Conservation (phyloP, 2,888 invertebrate genomes). For the Strigamia maritima region DNA sequence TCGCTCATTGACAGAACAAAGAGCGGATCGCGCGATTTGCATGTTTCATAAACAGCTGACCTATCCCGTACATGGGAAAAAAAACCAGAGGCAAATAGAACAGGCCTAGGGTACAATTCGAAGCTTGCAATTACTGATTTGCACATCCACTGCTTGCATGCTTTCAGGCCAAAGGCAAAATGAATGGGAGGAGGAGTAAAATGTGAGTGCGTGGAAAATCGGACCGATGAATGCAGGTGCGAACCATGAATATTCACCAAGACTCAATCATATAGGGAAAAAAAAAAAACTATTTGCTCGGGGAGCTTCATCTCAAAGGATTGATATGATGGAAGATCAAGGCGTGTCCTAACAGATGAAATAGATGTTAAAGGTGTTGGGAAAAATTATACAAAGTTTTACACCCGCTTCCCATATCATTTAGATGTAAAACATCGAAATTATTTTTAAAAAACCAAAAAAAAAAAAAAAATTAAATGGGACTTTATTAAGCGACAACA, state of each 20-base stretch:
- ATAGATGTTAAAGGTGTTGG: no score
- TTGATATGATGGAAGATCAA: neutral
- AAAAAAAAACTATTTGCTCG: constrained; percentile 1
- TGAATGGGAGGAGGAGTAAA: constrained; percentile 12
- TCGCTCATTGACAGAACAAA: neutral
- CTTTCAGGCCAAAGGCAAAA: constrained; percentile 3
- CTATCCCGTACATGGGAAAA: constrained; percentile 8
- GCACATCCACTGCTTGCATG: constrained; percentile 18
- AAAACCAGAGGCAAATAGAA: neutral
- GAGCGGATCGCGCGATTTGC: neutral
- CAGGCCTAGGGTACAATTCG: constrained; percentile 8
- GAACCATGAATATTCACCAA: constrained; percentile 15
- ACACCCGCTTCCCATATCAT: no score
- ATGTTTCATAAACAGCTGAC: constrained; percentile 27
- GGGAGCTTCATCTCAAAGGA: neutral
- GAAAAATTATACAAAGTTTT: no score
- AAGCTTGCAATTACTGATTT: constrained; percentile 28
- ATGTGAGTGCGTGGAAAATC: constrained; percentile 24
- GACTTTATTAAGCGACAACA: neutral
- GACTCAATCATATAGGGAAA: neutral
- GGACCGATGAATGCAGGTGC: constrained; percentile 19
- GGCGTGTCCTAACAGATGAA: no score
- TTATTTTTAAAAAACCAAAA: neutral
- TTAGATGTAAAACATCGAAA: neutral
- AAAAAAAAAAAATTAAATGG: no score